Percentiles rank a stretch among this genome's conserved stretches.
Evolutionary conservation across 2,113 vertebrate genomes (phyloP).

Genomic region (Chaetorhynchus papuensis): DNA sequence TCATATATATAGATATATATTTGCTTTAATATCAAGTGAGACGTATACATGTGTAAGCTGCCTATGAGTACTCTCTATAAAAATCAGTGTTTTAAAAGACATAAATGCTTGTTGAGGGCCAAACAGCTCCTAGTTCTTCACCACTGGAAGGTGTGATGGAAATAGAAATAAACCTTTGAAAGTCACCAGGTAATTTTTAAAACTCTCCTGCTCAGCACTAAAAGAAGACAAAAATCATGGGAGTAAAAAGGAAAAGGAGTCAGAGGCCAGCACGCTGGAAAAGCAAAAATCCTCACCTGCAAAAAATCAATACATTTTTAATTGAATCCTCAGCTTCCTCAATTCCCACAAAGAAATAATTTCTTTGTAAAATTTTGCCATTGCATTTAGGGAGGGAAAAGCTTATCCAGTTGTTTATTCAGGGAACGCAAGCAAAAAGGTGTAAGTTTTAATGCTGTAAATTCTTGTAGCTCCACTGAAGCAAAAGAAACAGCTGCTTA

Average conservation of each 20-base stretch:
- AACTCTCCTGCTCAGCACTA: neutral
- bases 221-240: neutral
- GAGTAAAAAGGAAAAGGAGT: neutral
- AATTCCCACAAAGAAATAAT: neutral
- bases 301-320: neutral
- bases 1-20: neutral
- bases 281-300: neutral
- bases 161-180: neutral
- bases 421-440: neutral
- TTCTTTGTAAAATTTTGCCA: neutral
- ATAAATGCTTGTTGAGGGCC: neutral
- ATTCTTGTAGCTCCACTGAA: neutral
- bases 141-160: neutral
- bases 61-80: neutral
- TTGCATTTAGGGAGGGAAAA: neutral
- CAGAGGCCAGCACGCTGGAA: neutral
- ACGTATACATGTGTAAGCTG: neutral
- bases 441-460: neutral
- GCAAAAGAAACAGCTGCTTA: neutral
- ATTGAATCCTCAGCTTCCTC: neutral
- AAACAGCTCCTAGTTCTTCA: neutral
- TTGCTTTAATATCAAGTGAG: neutral
- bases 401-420: neutral
- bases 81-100: neutral
- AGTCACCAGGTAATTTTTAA: neutral